Percentiles rank a stretch among this genome's conserved stretches.
Conservation (phyloP, 1,140 invertebrate species). For the Neodiprion virginianus region DNA sequence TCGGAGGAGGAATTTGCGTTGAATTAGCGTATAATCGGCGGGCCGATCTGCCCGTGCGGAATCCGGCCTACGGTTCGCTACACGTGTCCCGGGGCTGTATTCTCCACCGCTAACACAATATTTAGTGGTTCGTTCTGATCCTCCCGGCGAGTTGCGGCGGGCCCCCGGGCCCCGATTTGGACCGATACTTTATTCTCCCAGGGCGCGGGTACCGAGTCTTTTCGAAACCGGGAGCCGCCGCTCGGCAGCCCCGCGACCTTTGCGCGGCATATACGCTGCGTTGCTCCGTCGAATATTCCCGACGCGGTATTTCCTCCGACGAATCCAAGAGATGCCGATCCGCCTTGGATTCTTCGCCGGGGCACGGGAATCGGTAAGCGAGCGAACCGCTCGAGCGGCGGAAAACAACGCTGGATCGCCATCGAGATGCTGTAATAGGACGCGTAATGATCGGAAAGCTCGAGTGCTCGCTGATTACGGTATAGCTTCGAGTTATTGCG, state of each 20-base stretch:
- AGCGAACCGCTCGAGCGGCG: neutral
- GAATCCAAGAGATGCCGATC: too few relatives aligned
- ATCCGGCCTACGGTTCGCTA: conserved; percentile 55
- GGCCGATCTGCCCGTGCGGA: conserved; percentile 42
- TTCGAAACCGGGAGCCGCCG: too few relatives aligned
- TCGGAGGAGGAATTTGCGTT: conserved; percentile 1
- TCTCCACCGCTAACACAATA: conserved; percentile 55
- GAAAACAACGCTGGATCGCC: conserved; percentile 30
- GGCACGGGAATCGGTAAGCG: too few relatives aligned
- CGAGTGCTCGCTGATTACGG: neutral
- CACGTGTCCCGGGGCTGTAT: conserved; percentile 59
- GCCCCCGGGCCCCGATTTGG: neutral
- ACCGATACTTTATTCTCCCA: too few relatives aligned
- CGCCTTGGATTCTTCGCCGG: too few relatives aligned
- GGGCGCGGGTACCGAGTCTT: too few relatives aligned
- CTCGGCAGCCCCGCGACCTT: neutral
- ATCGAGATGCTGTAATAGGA: conserved; percentile 39
- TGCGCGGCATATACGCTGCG: conserved; percentile 35
- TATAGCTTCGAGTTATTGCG: too few relatives aligned
- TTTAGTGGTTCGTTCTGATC: conserved; percentile 41
- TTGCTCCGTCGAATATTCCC: conserved; percentile 32
- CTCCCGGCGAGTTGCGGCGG: too few relatives aligned
- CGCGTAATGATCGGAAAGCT: conserved; percentile 45
- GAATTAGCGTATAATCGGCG: conserved; percentile 7
- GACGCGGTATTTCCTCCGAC: too few relatives aligned